Percentiles rank a stretch among this genome's conserved stretches.
These are phyloP conservation scores for Phragmatobia fuliginosa DNA, from an alignment of 2,888 invertebrate genomes.

Conservation along the genomic window DNA sequence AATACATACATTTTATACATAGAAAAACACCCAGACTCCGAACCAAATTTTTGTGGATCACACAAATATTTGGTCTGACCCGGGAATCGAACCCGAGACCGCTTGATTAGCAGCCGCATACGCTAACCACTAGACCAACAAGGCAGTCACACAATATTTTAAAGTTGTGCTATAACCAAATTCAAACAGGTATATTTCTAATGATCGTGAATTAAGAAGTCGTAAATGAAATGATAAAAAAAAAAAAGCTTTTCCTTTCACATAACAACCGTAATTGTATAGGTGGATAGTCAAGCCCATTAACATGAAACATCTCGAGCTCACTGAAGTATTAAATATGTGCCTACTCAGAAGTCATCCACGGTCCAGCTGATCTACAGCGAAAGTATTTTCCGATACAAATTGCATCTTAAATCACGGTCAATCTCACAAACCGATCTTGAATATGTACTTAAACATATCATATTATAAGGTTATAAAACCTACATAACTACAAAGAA, in stretches of 20 bases:
- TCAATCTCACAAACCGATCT: slow-evolving; percentile 22
- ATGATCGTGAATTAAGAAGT: neutral
- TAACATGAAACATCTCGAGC: slow-evolving; percentile 25
- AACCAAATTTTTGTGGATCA: no score
- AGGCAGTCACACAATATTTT: no score
- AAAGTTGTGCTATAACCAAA: neutral
- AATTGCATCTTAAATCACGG: slow-evolving; percentile 28
- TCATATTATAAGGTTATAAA: slow-evolving; percentile 26
- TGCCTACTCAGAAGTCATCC: slow-evolving; percentile 10
- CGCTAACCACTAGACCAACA: no score
- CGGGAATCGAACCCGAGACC: no score
- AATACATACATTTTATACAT: no score
- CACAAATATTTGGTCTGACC: no score
- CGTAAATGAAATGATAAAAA: neutral
- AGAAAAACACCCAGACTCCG: no score
- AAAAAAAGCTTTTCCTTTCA: slow-evolving; percentile 7
- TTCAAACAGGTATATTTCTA: neutral
- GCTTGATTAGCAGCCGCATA: no score
- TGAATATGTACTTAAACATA: slow-evolving; percentile 29
- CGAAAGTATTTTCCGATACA: slow-evolving; percentile 53
- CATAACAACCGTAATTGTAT: slow-evolving; percentile 10
- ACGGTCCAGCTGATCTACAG: slow-evolving; percentile 30
- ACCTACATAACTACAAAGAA: slow-evolving; percentile 23
- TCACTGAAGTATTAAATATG: slow-evolving; percentile 31
- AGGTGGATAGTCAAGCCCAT: slow-evolving; percentile 9